These are phyloP conservation scores for Atta colombica DNA, from an alignment of 1,140 invertebrate species.

Conservation along the genomic window DNA sequence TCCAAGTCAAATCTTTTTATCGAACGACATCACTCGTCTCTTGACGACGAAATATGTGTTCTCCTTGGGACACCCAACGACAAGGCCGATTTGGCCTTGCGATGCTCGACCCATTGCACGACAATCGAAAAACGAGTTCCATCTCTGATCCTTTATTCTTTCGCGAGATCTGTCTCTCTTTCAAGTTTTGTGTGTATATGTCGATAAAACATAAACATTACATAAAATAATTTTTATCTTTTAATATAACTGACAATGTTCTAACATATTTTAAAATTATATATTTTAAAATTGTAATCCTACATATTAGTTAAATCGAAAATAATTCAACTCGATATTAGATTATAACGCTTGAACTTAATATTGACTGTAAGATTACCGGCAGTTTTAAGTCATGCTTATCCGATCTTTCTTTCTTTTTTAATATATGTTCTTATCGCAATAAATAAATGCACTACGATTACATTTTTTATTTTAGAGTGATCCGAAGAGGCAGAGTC, in stretches of 20 bases:
- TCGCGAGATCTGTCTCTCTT: neutral
- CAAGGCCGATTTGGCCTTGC: conserved; percentile 54
- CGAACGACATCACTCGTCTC: conserved; percentile 18
- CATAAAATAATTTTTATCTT: neutral
- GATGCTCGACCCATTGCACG: neutral
- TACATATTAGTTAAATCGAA: neutral
- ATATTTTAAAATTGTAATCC: neutral
- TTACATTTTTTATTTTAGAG: neutral
- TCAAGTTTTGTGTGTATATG: neutral
- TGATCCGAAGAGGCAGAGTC: too few species aligned
- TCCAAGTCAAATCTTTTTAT: conserved; percentile 15
- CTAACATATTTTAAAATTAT: neutral
- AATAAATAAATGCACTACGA: neutral
- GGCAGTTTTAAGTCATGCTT: neutral
- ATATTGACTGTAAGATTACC: neutral
- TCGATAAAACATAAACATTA: conserved; percentile 1
- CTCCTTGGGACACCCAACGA: conserved; percentile 43
- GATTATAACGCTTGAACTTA: neutral
- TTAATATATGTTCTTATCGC: neutral
- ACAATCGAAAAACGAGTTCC: conserved; percentile 56
- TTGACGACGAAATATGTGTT: conserved; percentile 62
- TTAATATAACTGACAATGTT: neutral
- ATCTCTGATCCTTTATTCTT: neutral
- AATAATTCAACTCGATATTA: neutral
- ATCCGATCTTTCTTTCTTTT: neutral